Percentiles rank a stretch among this genome's conserved stretches.
Conservation (phyloP, 2,113 vertebrate species). For the Pluvianellus socialis region DNA sequence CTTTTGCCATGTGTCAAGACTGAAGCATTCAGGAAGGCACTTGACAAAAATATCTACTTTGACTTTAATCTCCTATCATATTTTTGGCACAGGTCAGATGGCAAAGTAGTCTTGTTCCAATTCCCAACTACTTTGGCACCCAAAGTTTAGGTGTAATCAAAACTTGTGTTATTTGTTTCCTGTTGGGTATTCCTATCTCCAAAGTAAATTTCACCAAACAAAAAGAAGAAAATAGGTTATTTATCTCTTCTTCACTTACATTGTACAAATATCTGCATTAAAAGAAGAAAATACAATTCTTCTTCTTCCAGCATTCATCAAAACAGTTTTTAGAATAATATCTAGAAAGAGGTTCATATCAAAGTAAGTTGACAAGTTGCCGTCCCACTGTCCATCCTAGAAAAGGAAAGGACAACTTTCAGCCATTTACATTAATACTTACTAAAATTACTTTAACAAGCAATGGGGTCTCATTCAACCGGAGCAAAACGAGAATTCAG, state of each 20-base stretch:
- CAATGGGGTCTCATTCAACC: background rate
- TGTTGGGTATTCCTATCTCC: background rate
- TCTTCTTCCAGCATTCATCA: conserved; percentile 86
- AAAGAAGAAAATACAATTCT: conserved; percentile 96
- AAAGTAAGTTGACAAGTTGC: conserved; percentile 92
- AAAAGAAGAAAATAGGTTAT: background rate
- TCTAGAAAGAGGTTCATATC: conserved; percentile 96
- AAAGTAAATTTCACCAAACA: background rate
- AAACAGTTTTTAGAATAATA: conserved; percentile 88
- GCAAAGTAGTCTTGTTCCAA: background rate
- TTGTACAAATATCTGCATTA: conserved; percentile 93
- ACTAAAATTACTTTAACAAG: background rate
- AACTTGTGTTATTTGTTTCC: background rate
- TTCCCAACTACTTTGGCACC: background rate
- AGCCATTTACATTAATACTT: background rate
- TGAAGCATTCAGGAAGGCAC: background rate
- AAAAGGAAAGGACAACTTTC: conserved; percentile 8
- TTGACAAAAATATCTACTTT: background rate
- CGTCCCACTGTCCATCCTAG: conserved; percentile 94
- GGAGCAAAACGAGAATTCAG: background rate
- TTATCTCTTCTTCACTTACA: conserved; percentile 80
- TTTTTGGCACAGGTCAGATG: background rate
- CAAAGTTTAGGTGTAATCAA: background rate
- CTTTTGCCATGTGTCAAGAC: background rate
- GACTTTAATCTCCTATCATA: background rate